phyloP scores from a whole-genome alignment of 2,797 vertebrate genomes.

The Myripristis jacobus region DNA sequence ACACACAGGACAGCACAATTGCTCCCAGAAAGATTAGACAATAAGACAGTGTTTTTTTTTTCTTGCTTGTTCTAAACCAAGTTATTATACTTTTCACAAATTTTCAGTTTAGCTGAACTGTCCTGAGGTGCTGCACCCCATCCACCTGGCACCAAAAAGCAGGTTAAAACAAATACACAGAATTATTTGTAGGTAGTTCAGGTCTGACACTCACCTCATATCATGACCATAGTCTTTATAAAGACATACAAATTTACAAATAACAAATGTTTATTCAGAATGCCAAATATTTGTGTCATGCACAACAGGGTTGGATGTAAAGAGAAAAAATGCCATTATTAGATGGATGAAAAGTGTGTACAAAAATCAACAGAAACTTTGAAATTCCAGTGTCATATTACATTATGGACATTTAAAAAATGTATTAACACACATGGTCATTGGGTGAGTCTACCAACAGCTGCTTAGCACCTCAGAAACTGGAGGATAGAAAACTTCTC shows the following conservation, averaged over 20 bases:
- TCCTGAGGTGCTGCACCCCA: too few species aligned
- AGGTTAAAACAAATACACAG: not conserved
- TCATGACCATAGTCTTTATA: not conserved
- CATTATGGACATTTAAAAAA: conserved; percentile 14
- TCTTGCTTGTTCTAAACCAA: too few species aligned
- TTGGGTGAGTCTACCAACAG: conserved; percentile 15
- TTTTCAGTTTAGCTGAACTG: too few species aligned
- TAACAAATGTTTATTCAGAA: conserved; percentile 7
- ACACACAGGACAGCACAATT: not conserved
- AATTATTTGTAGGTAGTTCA: not conserved
- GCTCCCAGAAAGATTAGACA: not conserved
- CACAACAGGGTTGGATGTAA: not conserved
- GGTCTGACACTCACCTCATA: too few species aligned
- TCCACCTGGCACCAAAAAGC: too few species aligned
- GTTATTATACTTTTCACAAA: too few species aligned
- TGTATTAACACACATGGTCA: not conserved
- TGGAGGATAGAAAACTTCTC: conserved; percentile 14
- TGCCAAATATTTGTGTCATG: conserved; percentile 2
- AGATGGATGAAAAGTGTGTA: conserved; percentile 25
- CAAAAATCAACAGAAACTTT: conserved; percentile 14
- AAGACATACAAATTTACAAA: not conserved
- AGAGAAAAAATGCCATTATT: not conserved
- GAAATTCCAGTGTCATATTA: conserved; percentile 42
- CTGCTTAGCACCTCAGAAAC: conserved; percentile 48
- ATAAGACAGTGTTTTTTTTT: not conserved